Percentiles rank a stretch among this genome's conserved stretches.
phyloP scores from a whole-genome alignment of 2,113 vertebrate species.

The Probosciger aterrimus region DNA sequence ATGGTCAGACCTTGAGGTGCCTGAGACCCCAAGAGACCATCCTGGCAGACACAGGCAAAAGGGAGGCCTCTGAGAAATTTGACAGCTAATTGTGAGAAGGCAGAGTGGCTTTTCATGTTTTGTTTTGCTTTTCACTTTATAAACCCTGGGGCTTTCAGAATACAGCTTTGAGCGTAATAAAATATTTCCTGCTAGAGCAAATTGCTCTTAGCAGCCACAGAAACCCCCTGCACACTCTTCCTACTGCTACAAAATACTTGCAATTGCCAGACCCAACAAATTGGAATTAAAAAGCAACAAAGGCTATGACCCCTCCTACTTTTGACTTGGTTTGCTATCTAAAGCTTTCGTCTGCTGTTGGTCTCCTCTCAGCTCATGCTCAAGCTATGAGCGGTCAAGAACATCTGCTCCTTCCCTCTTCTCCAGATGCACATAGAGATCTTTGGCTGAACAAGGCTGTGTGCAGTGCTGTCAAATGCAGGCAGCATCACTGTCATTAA shows the following conservation, averaged over 20 bases:
- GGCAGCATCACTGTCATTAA: neutral
- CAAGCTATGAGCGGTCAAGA: neutral
- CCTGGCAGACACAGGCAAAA: accelerated
- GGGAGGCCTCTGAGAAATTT: neutral
- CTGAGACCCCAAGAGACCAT: neutral
- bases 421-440: neutral
- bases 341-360: neutral
- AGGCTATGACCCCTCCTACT: neutral
- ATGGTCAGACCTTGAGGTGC: neutral
- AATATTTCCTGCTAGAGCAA: neutral
- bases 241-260: neutral
- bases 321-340: neutral
- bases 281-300: neutral
- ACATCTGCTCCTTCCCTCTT: neutral
- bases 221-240: accelerated
- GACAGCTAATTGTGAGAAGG: neutral
- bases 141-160: neutral
- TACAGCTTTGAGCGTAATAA: neutral
- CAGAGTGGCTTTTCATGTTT: neutral
- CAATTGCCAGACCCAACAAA: neutral
- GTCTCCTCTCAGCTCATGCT: neutral
- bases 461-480: neutral
- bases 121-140: neutral
- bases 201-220: neutral
- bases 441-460: neutral